Evolutionary conservation across 2,888 invertebrate genomes (phyloP), one percentile per base, ranked within the genome.

Genomic region (Hipparchia semele): DNA sequence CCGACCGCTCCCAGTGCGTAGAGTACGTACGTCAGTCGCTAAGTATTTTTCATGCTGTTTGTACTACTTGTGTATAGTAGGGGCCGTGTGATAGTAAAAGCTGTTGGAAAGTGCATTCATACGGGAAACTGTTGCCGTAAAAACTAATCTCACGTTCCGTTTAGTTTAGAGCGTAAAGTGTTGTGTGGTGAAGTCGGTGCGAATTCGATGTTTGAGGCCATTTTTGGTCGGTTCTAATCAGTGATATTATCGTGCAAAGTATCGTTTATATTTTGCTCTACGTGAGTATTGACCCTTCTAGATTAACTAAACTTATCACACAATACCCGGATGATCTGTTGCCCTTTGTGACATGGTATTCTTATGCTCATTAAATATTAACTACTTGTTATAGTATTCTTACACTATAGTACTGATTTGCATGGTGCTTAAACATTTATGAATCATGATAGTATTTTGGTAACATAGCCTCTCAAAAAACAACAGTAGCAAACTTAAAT

Each of bases 101-200:
- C 92, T 91, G 88, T 92, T 92, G 91, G 93, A 93, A 93, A 93
- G 93, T 92, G 92, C 86, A 88, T 88, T 88, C 86, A 84, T 86
- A 88, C 84, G 84, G 86, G 90, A 89, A 90, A 88, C 86, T 86
- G 84, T 84, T 87, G 81, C 85, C 84, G 87, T 89, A 90, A 90
- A 90, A 90, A 91, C 90, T 86, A 88, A 86, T 91, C 91, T 84
- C 89, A 90, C 90, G 90, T 90, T 88, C 87, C 81, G 87, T 90
- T 82, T 82, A 83, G 78, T 82, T 80, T 78, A 80, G 79, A 82
- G 80, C 81, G 82, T 84, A 86, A 88, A 80, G 83, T 87, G 85
- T 83, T 87, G 85, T 86, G 77, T 84, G 85, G 85, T 86, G 81
- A 82, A 84, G 86, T 83, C 83, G 80, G 83, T 88, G 86, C 82